Conservation (phyloP, 2,113 vertebrate genomes). For the Mellivora capensis region DNA sequence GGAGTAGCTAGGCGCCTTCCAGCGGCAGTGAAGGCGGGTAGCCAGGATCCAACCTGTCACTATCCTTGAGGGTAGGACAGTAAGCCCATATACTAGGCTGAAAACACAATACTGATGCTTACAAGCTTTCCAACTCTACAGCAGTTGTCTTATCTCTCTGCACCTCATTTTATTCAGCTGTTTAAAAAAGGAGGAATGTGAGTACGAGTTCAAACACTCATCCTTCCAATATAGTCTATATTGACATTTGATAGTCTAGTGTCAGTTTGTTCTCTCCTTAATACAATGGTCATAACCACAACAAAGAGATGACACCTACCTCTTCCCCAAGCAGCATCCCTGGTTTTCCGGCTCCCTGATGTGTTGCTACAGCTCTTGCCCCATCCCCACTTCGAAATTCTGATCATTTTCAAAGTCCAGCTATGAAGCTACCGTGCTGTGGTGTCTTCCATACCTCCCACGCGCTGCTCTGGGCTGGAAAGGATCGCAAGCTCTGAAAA, state of each 20-base stretch:
- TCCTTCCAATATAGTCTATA: background rate
- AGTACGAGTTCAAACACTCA: background rate
- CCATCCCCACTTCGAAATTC: background rate
- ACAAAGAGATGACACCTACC: background rate
- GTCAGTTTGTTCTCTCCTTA: background rate
- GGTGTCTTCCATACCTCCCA: background rate
- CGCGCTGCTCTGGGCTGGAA: background rate
- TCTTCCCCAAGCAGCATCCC: background rate
- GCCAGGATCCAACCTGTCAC: no score
- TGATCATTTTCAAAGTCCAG: background rate
- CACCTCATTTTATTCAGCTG: background rate
- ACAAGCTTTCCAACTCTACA: background rate
- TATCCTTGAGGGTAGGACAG: background rate
- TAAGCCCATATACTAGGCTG: background rate
- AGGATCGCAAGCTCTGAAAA: background rate
- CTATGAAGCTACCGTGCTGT: background rate
- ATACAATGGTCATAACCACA: background rate
- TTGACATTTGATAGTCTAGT: background rate
- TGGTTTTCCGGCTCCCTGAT: background rate
- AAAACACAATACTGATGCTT: background rate
- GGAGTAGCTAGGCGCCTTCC: background rate
- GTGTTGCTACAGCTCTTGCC: background rate
- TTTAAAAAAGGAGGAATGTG: background rate
- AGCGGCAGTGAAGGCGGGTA: rapidly evolving
- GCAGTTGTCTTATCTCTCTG: background rate